Evolutionary conservation across 2,113 vertebrate species (phyloP).

Genomic region (Sterna hirundo): DNA sequence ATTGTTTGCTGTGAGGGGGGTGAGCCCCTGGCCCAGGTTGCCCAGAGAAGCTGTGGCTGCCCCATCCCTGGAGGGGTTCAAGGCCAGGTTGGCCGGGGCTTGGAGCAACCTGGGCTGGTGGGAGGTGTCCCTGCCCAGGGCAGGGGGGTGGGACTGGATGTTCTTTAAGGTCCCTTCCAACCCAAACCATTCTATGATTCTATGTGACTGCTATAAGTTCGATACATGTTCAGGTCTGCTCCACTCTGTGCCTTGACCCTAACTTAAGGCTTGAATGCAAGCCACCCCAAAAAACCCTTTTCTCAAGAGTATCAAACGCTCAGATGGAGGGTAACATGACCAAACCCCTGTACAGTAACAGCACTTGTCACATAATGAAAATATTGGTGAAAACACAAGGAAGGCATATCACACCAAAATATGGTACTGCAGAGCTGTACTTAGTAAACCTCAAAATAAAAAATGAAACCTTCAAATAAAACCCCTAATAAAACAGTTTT

Average conservation of each 20-base stretch:
- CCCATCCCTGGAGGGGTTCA: too few relatives aligned
- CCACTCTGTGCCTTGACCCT: neutral
- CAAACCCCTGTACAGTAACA: neutral
- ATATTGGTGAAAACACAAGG: neutral
- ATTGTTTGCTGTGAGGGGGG: too few relatives aligned
- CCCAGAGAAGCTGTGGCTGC: too few relatives aligned
- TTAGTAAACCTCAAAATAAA: slow-evolving; percentile 39
- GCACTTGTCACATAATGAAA: neutral
- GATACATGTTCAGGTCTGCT: rapidly evolving
- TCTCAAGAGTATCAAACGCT: neutral
- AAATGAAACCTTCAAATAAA: slow-evolving; percentile 28
- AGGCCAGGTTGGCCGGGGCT: neutral
- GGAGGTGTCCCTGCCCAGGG: neutral
- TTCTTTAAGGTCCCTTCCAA: neutral
- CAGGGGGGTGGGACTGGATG: neutral
- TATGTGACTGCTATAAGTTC: neutral
- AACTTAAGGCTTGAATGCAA: rapidly evolving
- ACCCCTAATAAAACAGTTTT: slow-evolving; percentile 6
- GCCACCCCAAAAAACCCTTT: neutral
- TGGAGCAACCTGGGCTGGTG: neutral
- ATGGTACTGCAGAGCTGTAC: neutral
- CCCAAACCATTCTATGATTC: neutral
- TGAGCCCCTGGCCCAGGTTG: too few relatives aligned
- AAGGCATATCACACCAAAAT: neutral
- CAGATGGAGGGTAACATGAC: neutral